phyloP scores from a whole-genome alignment of 2,797 vertebrate species.

The Apogon talboti region DNA sequence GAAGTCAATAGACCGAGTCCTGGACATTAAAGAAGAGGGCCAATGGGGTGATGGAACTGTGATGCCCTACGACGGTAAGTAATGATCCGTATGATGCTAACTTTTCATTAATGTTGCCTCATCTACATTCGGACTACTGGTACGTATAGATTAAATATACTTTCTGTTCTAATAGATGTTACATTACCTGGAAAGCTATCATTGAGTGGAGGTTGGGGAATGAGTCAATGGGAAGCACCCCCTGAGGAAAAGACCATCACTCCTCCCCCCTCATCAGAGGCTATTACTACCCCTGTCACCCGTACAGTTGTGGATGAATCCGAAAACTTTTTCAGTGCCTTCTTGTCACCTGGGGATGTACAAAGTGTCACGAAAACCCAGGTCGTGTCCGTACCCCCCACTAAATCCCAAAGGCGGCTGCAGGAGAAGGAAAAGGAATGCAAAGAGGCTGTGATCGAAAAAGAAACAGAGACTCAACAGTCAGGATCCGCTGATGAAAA shows the following conservation, averaged over 20 bases:
- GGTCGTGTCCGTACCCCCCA: constrained; percentile 93
- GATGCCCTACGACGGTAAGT: constrained; percentile 87
- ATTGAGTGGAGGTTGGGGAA: constrained; percentile 93
- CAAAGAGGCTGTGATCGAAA: constrained; percentile 44
- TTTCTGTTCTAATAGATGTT: constrained; percentile 61
- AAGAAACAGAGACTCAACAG: constrained; percentile 54
- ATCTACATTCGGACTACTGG: not conserved
- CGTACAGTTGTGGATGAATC: constrained; percentile 95
- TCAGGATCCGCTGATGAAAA: constrained; percentile 48
- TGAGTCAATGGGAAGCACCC: constrained; percentile 91
- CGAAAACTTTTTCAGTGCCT: constrained; percentile 97
- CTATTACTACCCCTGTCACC: constrained; percentile 96
- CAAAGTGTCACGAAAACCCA: constrained; percentile 83
- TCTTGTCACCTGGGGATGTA: constrained; percentile 87
- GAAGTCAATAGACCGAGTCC: constrained; percentile 97
- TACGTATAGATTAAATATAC: not conserved
- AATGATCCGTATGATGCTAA: not conserved
- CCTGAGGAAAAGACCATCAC: constrained; percentile 79
- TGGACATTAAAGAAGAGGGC: constrained; percentile 96
- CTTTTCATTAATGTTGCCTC: not conserved
- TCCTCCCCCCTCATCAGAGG: constrained; percentile 86
- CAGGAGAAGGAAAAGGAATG: constrained; percentile 87
- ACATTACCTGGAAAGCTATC: constrained; percentile 83
- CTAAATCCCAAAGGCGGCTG: constrained; percentile 88
- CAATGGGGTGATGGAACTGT: constrained; percentile 88